Percentiles rank a stretch among this genome's conserved stretches.
Evolutionary conservation across 2,888 invertebrate species (phyloP).

Genomic region (Abrostola tripartita): DNA sequence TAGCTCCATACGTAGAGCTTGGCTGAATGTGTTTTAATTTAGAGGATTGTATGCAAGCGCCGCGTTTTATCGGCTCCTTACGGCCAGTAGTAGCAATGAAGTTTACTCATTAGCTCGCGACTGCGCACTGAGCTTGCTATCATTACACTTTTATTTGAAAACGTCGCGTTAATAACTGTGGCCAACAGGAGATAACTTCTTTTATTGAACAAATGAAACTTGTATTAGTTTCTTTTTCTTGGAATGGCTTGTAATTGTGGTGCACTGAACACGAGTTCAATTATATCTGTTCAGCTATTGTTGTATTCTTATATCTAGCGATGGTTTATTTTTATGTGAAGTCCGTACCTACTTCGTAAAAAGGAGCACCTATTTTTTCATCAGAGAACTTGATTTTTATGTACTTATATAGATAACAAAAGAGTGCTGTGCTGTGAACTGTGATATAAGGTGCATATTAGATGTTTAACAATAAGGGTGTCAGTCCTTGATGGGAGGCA

Average conservation of each 20-base stretch:
- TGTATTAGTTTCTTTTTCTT: not conserved
- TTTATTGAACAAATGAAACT: conserved; percentile 1
- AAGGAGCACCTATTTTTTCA: too few species aligned
- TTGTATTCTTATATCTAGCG: too few species aligned
- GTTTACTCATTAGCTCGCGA: conserved; percentile 38
- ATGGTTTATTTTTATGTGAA: too few species aligned
- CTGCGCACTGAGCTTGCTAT: conserved; percentile 22
- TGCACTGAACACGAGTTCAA: not conserved
- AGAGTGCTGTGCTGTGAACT: too few species aligned
- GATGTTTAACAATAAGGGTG: too few species aligned
- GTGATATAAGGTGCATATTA: too few species aligned
- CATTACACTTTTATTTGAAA: conserved; percentile 34
- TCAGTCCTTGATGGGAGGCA: too few species aligned
- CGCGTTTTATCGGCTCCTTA: conserved; percentile 26
- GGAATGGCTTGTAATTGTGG: not conserved
- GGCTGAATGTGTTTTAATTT: conserved; percentile 22
- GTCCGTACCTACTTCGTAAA: too few species aligned
- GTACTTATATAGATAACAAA: too few species aligned
- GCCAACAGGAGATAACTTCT: conserved; percentile 9
- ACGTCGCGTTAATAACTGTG: conserved; percentile 6
- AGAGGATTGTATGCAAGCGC: conserved; percentile 10
- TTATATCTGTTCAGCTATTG: too few species aligned
- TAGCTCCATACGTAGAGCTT: conserved; percentile 9
- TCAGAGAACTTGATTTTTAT: too few species aligned
- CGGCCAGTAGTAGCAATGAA: conserved; percentile 22